Conservation (phyloP, 2,113 vertebrate species). For the Boleophthalmus pectinirostris region DNA sequence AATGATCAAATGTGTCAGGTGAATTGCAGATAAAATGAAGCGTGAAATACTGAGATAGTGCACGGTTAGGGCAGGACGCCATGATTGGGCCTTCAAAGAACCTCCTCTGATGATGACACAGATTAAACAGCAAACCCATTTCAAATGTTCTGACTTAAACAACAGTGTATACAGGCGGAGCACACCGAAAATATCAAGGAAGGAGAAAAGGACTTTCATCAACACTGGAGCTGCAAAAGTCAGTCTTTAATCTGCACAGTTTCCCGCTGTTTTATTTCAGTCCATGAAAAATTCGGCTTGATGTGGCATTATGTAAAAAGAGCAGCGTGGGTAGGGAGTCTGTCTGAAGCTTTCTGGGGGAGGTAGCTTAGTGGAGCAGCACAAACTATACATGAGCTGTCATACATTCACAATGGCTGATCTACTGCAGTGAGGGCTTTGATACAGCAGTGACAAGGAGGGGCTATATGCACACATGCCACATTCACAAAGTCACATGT, state of each 20-base stretch:
- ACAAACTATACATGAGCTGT: constrained; percentile 19
- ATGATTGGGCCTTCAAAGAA: constrained; percentile 38
- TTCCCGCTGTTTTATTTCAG: constrained; percentile 29
- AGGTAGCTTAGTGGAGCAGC: constrained; percentile 12
- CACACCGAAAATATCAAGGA: constrained; percentile 19
- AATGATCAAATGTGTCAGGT: constrained; percentile 35
- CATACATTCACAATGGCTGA: constrained; percentile 28
- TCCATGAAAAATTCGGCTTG: constrained; percentile 35
- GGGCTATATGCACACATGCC: neutral
- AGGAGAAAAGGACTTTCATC: constrained; percentile 15
- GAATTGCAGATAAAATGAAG: constrained; percentile 61
- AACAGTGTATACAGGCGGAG: constrained; percentile 6
- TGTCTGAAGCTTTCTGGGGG: constrained; percentile 12
- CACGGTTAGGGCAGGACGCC: constrained; percentile 20
- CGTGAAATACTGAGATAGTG: constrained; percentile 55
- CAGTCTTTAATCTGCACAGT: constrained; percentile 12
- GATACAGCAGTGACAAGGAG: constrained; percentile 1
- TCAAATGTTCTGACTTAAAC: constrained; percentile 19
- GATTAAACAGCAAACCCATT: constrained; percentile 14
- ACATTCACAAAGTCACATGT: neutral
- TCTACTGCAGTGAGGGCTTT: constrained; percentile 23
- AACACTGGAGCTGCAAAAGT: neutral
- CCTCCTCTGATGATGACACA: constrained; percentile 40
- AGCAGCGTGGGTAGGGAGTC: constrained; percentile 19
- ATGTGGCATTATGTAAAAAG: constrained; percentile 30